phyloP scores from a whole-genome alignment of 2,113 vertebrate species.

The Dromiciops gliroides region DNA sequence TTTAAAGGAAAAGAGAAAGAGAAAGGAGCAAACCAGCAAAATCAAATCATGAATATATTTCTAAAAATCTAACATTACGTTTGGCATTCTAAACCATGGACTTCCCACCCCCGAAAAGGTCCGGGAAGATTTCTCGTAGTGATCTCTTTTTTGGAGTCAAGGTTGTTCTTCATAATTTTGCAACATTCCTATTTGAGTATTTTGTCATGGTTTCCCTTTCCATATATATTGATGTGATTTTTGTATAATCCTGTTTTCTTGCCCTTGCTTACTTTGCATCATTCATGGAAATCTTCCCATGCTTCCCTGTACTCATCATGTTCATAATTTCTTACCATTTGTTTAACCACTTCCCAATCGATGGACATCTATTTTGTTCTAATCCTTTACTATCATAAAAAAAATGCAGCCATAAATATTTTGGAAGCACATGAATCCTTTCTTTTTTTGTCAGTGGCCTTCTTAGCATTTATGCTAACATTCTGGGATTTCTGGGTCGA shows the following conservation, averaged over 20 bases:
- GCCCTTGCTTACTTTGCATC: background rate
- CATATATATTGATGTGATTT: background rate
- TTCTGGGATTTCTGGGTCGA: background rate
- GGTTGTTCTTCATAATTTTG: background rate
- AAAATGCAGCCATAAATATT: background rate
- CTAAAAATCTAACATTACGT: background rate
- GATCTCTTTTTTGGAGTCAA: background rate
- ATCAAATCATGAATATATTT: background rate
- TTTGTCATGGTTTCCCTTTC: background rate
- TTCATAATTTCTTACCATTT: background rate
- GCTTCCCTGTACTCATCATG: background rate
- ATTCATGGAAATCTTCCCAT: background rate
- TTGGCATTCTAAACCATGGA: background rate
- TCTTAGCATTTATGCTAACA: no score
- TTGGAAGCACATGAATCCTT: no score
- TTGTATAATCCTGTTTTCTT: background rate
- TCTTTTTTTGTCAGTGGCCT: background rate
- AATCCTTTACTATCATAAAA: background rate
- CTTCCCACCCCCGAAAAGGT: background rate
- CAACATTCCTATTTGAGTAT: background rate
- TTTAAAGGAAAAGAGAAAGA: background rate
- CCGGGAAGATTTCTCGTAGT: background rate
- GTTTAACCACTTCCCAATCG: background rate
- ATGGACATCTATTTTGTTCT: background rate
- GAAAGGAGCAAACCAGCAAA: background rate